Conservation (phyloP, 2,888 invertebrate species). For the Phengaris arion region DNA sequence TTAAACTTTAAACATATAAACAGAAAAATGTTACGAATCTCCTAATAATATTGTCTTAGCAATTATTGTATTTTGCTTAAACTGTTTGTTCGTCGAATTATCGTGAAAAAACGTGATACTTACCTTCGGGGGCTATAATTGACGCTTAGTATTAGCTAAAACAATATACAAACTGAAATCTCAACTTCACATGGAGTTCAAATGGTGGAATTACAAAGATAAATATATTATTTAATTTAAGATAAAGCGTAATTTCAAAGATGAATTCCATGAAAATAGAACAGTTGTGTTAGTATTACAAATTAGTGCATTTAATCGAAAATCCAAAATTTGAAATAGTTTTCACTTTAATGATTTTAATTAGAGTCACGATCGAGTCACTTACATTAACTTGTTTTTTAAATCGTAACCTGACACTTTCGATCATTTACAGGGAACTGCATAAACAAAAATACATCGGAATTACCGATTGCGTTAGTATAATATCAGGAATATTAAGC, state of each 20-base stretch:
- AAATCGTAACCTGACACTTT: too few relatives aligned
- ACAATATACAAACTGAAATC: slow-evolving; percentile 13
- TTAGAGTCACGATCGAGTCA: too few relatives aligned
- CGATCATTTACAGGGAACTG: too few relatives aligned
- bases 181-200: not conserved
- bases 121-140: not conserved
- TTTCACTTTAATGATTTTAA: too few relatives aligned
- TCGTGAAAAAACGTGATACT: slow-evolving; percentile 24
- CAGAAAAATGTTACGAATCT: not conserved
- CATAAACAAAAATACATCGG: too few relatives aligned
- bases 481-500: too few relatives aligned
- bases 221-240: not conserved
- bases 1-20: not conserved
- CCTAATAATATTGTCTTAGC: slow-evolving; percentile 14
- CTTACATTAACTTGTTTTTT: too few relatives aligned
- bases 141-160: slow-evolving; percentile 17
- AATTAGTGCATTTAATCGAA: too few relatives aligned
- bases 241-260: not conserved
- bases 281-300: too few relatives aligned
- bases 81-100: slow-evolving; percentile 9
- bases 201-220: not conserved
- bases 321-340: too few relatives aligned
- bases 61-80: not conserved
- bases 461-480: too few relatives aligned
- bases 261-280: not conserved